Base-by-base conservation (phyloP, 64 coral and sea anemone genomes). In the Porites australiensis region DNA sequence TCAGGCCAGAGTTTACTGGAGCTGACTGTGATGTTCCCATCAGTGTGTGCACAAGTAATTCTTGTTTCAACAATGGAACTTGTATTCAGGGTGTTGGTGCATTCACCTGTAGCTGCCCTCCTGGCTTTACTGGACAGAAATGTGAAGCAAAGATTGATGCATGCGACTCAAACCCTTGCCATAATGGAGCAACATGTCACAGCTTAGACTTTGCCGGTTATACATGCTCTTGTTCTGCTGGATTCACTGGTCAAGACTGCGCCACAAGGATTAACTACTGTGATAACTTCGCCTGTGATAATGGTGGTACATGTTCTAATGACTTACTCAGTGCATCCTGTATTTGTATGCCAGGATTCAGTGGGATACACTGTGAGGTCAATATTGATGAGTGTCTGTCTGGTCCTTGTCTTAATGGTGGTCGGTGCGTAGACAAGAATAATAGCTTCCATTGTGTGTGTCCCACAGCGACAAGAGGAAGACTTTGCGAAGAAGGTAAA, bases 1-100 rank as follows among this genome's bases (percentile, higher is more conserved):
- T 15, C 82, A 96, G 95, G 64, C 88, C 95, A 43, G 95, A 98
- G 67, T 98, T 98, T 87, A 94, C 74, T 50, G 95, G 95, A 79
- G 60, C 73, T 57, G 81, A 98, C 22, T 98, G 95, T 71, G 92
- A 98, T 15, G 64, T 71, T n/a, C 75, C 92, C 44, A 59, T 93
- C 44, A 91, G 91, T 22, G 82, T 73, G 76, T 98, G 95, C 87
- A 86, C 66, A 15, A 81, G 53, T 52, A 91, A 77, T 52, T 93
- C 95, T 12, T 98, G 95, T 60, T 20, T 59, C 22, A 94, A 98
- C 95, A 98, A 94, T 71, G 95, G 95, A 44, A 94, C 88, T 10
- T 98, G 95, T 27, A 94, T 91, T 68, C 92, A 91, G 43, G 92
- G 92, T 43, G n/a, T 71, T 90, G 95, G 95, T 71, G 86, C 85